Base-by-base conservation (phyloP, 2,113 vertebrate species). In the Trichomycterus rosablanca region DNA sequence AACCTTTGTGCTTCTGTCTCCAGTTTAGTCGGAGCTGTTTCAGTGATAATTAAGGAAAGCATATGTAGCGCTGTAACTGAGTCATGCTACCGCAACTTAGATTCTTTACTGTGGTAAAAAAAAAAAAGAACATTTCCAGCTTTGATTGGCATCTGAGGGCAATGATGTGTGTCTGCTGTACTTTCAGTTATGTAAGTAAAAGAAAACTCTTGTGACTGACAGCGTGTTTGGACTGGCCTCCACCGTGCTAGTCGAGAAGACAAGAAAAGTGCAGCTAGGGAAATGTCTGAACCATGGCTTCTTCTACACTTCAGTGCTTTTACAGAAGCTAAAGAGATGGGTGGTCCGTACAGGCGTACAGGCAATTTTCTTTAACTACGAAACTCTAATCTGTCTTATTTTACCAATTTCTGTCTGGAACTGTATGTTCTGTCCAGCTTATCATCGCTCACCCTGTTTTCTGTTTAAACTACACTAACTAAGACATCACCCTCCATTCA, bases 101-200 rank as follows among this genome's bases (percentile, higher is more conserved):
- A 44, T 44, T 55, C 44, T 37, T 46, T 20, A 50, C 63, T 30
- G 26, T 4, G 26, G 26, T 7, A 30, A 3, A 54, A 62, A 70
- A 51, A 58, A 62, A n/a, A 42, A 28, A 15, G 63, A 53, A 44
- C 42, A 16, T 61, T 61, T 68, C 59, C 43, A 59, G 58, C 18
- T 37, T 37, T 69, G 73, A 75, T 68, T 71, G 73, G 56, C 73
- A 72, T n/a, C n/a, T 48, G 35, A 69, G 48, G 44, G 66, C 66
- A 68, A n/a, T n/a, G n/a, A n/a, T 54, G 46, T 61, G 59, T 42
- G 37, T 19, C 66, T 54, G 51, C 44, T 40, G 43, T n/a, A 16
- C 55, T 28, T 69, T 54, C 20, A 23, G 49, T 63, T 55, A 72
- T 53, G 56, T 58, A 61, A 37, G 35, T 14, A 50, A 62, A 58